Base-by-base conservation (phyloP, 2,888 invertebrate genomes). In the Trichogramma evanescens region DNA sequence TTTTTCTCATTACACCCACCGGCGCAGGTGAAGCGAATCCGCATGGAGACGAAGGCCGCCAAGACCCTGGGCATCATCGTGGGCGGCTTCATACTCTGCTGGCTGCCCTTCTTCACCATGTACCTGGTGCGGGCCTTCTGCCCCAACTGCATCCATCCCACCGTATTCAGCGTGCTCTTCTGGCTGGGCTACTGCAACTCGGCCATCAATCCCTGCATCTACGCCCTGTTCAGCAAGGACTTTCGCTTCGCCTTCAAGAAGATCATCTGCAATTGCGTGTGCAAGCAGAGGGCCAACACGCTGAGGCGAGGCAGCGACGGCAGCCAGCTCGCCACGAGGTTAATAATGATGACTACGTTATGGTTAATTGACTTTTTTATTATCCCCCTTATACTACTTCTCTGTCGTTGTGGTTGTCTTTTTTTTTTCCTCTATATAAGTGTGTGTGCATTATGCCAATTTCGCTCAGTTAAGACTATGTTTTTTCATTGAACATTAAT, bases 171-270 rank as follows among this genome's bases (percentile, higher is more conserved):
- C 8, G 85, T 96, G 41, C 85, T 95, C 26, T 96, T 97, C 80
- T 98, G 97, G 96, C 83, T 98, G 65, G 98, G 97, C 2, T 97
- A 97, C 80, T 94, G 95, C 80, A 97, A 97, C 79, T 94, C 94
- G 1, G 96, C 95, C 4, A 89, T 96, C 68, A 97, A 96, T 77
- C 96, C 96, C 0, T 87, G 93, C 75, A 94, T 96, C 66, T 96
- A 96, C 78, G 95, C 95, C 5, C 82, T 95, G 62, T 95, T 95
- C 80, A 94, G 94, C 54, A 92, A 93, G 78, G 95, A 96, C 80
- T 96, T 95, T 80, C 86, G 95, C 63, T 92, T 91, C 74, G 95
- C 95, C 39, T 96, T 96, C 81, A 93, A 93, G 79, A 87, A 89
- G 68, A 93, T 96, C 68, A 89, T 95, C 68, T 93, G 93, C 80